Base-by-base conservation (phyloP, 2,888 invertebrate genomes). In the Epinotia demarniana region DNA sequence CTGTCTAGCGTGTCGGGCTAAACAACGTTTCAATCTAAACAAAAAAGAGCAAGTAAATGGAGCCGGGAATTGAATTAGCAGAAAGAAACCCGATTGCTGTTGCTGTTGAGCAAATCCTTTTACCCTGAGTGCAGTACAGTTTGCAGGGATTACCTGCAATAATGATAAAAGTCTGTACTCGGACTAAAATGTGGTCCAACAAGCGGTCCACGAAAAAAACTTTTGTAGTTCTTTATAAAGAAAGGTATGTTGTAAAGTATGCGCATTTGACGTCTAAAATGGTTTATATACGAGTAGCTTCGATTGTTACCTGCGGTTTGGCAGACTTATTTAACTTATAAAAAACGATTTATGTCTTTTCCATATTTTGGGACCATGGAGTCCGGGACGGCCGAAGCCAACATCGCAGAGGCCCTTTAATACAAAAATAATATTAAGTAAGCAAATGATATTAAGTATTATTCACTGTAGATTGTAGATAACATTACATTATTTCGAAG, bases 21-120 rank as follows among this genome's bases (percentile, higher is more conserved):
- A 63, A 16, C 79, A 78, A 79, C 69, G 78, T 62, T 74, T 71
- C 77, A 60, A 62, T 39, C 18, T 5, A 39, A 64, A 46, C 19
- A 53, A 73, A 61, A 62, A 33, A 61, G 12, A 73, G 19, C 19
- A 46, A 70, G 57, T 49, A 57, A 74, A 63, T 58, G n/a, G 55
- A 70, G 57, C 55, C 16, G n/a, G 49, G 57, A 72, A 73, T 16
- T 19, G 19, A 67, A 73, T 73, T 74, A 74, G 74, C 33, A 57
- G 66, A 72, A 63, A n/a, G 63, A 23, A 63, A 46, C 62, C 43
- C 19, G 49, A 57, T 67, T 69, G 74, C 70, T 57, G 70, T 27
- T 55, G 63, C 75, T 16, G 39, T 19, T 16, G 58, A 46, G 39
- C n/a, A 53, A 73, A 63, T 43, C 49, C 63, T 46, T 62, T 73